Base-by-base conservation (phyloP, 2,113 vertebrate species). In the Crotalus tigris region DNA sequence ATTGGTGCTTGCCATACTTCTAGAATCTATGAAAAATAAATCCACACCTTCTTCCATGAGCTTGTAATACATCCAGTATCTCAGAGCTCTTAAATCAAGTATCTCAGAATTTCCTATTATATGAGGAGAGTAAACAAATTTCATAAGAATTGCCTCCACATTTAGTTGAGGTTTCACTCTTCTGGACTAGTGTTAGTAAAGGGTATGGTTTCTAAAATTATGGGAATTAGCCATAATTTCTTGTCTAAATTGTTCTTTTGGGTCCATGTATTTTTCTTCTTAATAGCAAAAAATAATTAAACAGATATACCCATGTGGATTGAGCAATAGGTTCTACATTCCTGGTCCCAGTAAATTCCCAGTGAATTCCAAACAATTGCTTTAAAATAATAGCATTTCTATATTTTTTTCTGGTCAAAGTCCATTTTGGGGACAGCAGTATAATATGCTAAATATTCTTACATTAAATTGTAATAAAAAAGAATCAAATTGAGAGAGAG, bases 391-490 rank as follows among this genome's bases (percentile, higher is more conserved):
- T 46, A 7, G 33, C 26, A 23, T 89, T 17, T 26, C 9, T 89
- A 0, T 87, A 15, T 90, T 92, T 91, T 57, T 57, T 13, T 89
- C 33, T 86, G 88, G 0, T 4, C 92, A 59, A 92, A 51, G 29
- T 5, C 24, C 39, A 85, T 75, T 92, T 93, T 94, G 10, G 86
- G 1, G 19, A 11, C 24, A 11, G 24, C 10, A n/a, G 51, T 21
- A 61, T 4, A 85, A 88, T 93, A 93, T 33, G 57, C 87, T 11
- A 29, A 95, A 91, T 51, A 8, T 17, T 92, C n/a, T 86, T 6
- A 91, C 54, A 4, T 93, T 86, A 92, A 88, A 51, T 29, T 93
- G 6, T 24, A 75, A 90, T 90, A 90, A 93, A 87, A 75, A 29
- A 2, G 19, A 8, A 53, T 15, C 6, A 12, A 39, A 2, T n/a